Evolutionary conservation across 2,888 invertebrate genomes (phyloP).

Genomic region (Apantesis nais): DNA sequence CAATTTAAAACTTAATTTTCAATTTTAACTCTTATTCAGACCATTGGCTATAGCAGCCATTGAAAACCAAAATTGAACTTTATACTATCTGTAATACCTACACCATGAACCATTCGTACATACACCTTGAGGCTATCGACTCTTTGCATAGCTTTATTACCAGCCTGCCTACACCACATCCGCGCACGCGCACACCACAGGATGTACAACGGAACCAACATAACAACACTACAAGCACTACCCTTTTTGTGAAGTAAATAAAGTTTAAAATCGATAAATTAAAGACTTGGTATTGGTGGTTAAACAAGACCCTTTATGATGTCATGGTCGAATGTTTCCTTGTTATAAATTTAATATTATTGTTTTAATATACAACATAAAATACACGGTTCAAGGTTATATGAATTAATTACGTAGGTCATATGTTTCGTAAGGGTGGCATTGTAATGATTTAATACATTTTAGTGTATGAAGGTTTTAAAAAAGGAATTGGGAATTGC

Average conservation of each 20-base stretch:
- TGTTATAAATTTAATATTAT: slow-evolving; percentile 42
- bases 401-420: not conserved
- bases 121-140: slow-evolving; percentile 54
- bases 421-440: not conserved
- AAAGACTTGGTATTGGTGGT: slow-evolving; percentile 9
- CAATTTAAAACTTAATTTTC: not conserved
- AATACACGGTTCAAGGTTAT: slow-evolving; percentile 41
- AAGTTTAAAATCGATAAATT: slow-evolving; percentile 31
- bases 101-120: slow-evolving; percentile 1
- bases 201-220: slow-evolving; percentile 58
- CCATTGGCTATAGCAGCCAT: not conserved
- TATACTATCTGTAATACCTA: not conserved
- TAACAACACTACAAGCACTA: slow-evolving; percentile 10
- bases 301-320: slow-evolving; percentile 48
- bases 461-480: not conserved
- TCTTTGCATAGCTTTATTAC: slow-evolving; percentile 54
- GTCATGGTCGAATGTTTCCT: slow-evolving; percentile 59
- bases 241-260: slow-evolving; percentile 31
- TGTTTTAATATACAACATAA: slow-evolving; percentile 38
- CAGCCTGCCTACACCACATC: slow-evolving; percentile 67
- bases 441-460: not conserved
- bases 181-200: slow-evolving; percentile 72
- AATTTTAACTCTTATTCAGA: not conserved
- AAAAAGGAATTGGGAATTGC: no score
- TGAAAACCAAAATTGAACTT: not conserved